These are phyloP conservation scores for Cercopithecus mitis DNA, from an alignment of 2,797 vertebrate genomes.

Conservation along the genomic window DNA sequence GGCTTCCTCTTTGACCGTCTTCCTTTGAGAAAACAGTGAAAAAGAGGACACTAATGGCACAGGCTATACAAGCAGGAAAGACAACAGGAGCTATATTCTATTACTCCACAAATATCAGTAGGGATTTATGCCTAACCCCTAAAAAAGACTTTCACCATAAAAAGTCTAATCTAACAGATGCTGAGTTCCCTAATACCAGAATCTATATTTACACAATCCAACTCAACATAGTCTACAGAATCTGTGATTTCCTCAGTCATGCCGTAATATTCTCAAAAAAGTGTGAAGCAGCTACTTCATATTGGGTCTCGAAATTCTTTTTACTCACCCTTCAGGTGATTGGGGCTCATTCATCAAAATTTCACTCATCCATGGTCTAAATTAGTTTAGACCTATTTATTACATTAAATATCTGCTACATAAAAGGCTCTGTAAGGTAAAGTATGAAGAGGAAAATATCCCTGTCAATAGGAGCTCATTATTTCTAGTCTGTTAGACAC, in stretches of 20 bases:
- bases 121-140: neutral
- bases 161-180: neutral
- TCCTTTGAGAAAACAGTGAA: neutral
- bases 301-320: neutral
- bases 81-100: neutral
- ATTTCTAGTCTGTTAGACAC: neutral
- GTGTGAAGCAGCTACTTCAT: neutral
- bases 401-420: neutral
- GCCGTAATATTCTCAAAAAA: neutral
- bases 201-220: neutral
- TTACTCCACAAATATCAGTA: neutral
- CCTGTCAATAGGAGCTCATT: conserved; percentile 53
- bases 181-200: neutral
- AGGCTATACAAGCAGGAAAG: neutral
- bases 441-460: conserved; percentile 20
- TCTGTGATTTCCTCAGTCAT: neutral
- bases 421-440: neutral
- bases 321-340: neutral
- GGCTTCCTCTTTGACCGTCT: neutral
- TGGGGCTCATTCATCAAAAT: neutral
- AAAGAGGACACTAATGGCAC: neutral
- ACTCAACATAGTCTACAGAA: neutral
- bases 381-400: neutral
- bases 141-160: neutral
- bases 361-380: neutral